Conservation (phyloP, 2,797 vertebrate species). For the Champsocephalus esox region DNA sequence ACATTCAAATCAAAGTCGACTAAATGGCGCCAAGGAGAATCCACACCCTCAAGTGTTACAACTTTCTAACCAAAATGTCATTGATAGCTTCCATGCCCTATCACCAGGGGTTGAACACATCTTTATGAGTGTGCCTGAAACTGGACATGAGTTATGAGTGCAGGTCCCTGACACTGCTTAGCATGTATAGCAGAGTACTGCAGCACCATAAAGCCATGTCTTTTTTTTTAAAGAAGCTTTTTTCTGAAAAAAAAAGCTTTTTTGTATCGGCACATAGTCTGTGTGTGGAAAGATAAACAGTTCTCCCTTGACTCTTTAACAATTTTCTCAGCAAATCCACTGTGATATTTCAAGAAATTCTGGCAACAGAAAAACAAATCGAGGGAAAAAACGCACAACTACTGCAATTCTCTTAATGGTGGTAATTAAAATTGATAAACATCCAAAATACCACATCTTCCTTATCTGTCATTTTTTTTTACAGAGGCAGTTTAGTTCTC, state of each 20-base stretch:
- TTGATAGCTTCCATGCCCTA: background rate
- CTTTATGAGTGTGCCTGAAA: slow-evolving; percentile 12
- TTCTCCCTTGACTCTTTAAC: background rate
- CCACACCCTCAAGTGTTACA: background rate
- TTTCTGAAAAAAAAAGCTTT: slow-evolving; percentile 12
- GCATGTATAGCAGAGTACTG: background rate
- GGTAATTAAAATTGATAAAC: slow-evolving; percentile 56
- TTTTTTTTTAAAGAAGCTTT: too few species aligned
- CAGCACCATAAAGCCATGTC: background rate
- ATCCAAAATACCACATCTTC: slow-evolving; percentile 48
- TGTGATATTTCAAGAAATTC: background rate
- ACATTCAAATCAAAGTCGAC: background rate
- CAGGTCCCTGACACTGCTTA: background rate
- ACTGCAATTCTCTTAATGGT: slow-evolving; percentile 28
- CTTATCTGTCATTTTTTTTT: slow-evolving; percentile 46
- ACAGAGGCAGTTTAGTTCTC: slow-evolving; percentile 14
- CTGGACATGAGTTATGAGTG: slow-evolving; percentile 9
- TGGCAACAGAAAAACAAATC: slow-evolving; percentile 22
- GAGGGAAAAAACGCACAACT: slow-evolving; percentile 9
- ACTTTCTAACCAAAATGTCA: background rate
- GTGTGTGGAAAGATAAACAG: background rate
- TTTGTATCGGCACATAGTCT: slow-evolving; percentile 6
- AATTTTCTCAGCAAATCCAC: slow-evolving; percentile 4
- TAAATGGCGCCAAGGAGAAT: background rate
- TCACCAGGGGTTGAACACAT: background rate